Percentiles rank a stretch among this genome's conserved stretches.
Evolutionary conservation across 2,797 vertebrate genomes (phyloP).

Genomic region (Alectoris magna): DNA sequence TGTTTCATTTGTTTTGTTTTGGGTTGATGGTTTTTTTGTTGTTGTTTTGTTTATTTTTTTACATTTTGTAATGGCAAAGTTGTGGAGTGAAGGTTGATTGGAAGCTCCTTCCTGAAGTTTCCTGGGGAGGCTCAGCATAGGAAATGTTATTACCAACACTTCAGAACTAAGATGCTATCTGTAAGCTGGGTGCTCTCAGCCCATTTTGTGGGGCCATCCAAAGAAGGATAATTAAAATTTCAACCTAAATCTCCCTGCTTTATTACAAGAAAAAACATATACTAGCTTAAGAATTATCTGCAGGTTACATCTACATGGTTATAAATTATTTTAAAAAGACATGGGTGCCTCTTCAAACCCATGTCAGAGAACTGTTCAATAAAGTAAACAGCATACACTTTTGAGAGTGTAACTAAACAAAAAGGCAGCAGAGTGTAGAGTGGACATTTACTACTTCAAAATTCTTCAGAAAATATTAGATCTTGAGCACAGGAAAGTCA

Average conservation of each 20-base stretch:
- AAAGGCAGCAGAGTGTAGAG: background rate
- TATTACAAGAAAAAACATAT: background rate
- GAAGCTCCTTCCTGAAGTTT: background rate
- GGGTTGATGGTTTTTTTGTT: background rate
- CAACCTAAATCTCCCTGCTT: background rate
- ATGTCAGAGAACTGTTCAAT: background rate
- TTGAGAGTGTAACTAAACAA: background rate
- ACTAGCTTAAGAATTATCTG: background rate
- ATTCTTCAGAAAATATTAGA: background rate
- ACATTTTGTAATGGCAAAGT: background rate
- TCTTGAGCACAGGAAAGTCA: background rate
- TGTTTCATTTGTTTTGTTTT: background rate
- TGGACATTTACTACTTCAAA: background rate
- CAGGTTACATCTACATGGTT: background rate
- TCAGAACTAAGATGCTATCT: background rate
- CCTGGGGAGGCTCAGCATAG: background rate
- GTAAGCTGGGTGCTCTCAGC: background rate
- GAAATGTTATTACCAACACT: background rate
- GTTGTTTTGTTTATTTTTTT: background rate
- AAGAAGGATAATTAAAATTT: background rate
- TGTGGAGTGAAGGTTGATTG: background rate
- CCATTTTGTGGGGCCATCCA: background rate
- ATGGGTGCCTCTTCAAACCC: background rate
- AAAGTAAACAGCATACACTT: background rate
- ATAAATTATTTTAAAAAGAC: background rate